Evolutionary conservation across 2,797 vertebrate genomes (phyloP).

Genomic region (Mormyrus hasselquistii): DNA sequence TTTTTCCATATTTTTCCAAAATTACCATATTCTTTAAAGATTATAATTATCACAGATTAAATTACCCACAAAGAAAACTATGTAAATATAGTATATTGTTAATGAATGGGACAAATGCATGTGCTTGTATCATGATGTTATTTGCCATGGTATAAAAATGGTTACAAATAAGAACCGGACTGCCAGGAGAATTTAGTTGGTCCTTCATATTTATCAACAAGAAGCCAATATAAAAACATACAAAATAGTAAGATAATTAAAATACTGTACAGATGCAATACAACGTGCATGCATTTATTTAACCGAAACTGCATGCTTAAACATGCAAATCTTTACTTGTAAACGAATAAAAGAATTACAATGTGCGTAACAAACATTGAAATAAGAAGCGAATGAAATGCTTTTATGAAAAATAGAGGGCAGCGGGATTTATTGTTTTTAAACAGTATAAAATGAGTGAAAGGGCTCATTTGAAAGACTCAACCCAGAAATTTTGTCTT

Average conservation of each 20-base stretch:
- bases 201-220: neutral
- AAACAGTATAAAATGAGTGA: neutral
- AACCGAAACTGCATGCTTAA: neutral
- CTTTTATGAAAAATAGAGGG: neutral
- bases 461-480: neutral
- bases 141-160: neutral
- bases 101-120: neutral
- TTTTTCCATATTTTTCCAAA: neutral
- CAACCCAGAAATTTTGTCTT: neutral
- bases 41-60: neutral
- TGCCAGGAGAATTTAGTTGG: neutral
- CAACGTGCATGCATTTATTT: neutral
- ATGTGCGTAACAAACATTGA: neutral
- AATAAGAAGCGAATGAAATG: neutral
- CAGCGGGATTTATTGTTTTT: neutral
- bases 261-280: neutral
- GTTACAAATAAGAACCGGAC: neutral
- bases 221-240: neutral
- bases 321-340: neutral
- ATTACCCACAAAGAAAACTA: neutral
- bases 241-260: neutral
- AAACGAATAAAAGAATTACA: neutral
- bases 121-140: neutral
- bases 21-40: neutral
- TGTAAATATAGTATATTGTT: neutral